Percentiles rank a stretch among this genome's conserved stretches.
These are phyloP conservation scores for Aspidiotus rigidus DNA, from an alignment of 2,888 invertebrate species.

Conservation along the genomic window DNA sequence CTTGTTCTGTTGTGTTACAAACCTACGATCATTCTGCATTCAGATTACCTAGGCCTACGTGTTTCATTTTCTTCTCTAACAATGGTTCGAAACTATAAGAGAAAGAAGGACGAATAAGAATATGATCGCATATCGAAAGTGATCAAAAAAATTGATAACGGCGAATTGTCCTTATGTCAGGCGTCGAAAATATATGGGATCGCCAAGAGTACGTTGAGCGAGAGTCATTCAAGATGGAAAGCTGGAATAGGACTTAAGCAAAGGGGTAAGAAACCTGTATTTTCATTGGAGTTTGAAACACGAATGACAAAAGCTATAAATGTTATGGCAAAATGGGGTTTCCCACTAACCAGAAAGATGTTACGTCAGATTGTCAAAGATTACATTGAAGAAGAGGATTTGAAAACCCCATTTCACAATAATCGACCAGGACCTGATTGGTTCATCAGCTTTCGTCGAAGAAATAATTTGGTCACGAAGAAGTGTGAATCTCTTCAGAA, in stretches of 20 bases:
- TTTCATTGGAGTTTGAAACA: background rate
- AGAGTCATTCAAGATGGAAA: background rate
- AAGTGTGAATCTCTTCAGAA: background rate
- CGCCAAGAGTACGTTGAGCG: background rate
- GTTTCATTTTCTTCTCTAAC: background rate
- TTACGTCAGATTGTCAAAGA: background rate
- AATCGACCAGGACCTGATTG: background rate
- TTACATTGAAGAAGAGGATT: background rate
- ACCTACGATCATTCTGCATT: background rate
- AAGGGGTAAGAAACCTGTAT: background rate
- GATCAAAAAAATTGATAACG: background rate
- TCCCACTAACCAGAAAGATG: background rate
- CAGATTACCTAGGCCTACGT: background rate
- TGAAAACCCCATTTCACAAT: background rate
- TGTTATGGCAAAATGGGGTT: background rate
- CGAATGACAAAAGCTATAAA: background rate
- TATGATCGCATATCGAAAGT: background rate
- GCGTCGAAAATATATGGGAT: background rate
- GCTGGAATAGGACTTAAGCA: background rate
- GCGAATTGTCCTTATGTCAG: background rate
- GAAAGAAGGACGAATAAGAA: background rate
- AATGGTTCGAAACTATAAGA: background rate
- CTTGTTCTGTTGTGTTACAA: background rate
- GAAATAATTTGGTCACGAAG: background rate
- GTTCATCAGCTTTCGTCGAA: background rate